A percentile compares a stretch with the other conserved stretches of the same genome.
Evolutionary conservation across 1,140 invertebrate genomes (phyloP).

Genomic region (Pristionchus pacificus): DNA sequence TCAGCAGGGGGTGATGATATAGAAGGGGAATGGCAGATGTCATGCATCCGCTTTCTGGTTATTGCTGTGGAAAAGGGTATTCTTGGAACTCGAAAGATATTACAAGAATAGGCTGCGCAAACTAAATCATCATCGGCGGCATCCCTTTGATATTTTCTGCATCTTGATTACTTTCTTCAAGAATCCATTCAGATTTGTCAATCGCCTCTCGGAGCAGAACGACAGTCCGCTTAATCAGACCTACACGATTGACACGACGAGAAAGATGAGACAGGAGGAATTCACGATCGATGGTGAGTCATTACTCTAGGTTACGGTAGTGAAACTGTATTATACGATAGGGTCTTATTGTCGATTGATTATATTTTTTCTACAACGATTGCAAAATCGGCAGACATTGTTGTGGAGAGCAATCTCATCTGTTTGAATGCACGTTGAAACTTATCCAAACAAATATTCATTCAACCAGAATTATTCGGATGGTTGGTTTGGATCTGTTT

Average conservation of each 20-base stretch:
- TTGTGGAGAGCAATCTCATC: no score
- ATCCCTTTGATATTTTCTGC: not conserved
- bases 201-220: conserved; percentile 28
- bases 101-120: not conserved
- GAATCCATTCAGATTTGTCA: conserved; percentile 19
- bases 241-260: conserved; percentile 27
- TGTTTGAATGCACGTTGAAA: no score
- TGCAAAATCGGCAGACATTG: no score
- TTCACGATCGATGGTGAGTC: conserved; percentile 7
- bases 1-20: no score
- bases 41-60: not conserved
- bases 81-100: not conserved
- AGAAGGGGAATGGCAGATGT: no score
- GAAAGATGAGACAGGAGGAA: conserved; percentile 13
- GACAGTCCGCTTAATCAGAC: conserved; percentile 29
- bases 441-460: no score
- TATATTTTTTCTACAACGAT: no score
- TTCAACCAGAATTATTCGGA: no score
- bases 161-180: not conserved
- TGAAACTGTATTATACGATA: no score
- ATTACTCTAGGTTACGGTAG: no score
- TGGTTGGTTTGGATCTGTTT: no score
- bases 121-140: not conserved
- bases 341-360: no score
- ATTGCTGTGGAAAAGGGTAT: not conserved